These are phyloP conservation scores for Halcyon leucocephala DNA, from an alignment of 2,797 vertebrate species.

Conservation along the genomic window DNA sequence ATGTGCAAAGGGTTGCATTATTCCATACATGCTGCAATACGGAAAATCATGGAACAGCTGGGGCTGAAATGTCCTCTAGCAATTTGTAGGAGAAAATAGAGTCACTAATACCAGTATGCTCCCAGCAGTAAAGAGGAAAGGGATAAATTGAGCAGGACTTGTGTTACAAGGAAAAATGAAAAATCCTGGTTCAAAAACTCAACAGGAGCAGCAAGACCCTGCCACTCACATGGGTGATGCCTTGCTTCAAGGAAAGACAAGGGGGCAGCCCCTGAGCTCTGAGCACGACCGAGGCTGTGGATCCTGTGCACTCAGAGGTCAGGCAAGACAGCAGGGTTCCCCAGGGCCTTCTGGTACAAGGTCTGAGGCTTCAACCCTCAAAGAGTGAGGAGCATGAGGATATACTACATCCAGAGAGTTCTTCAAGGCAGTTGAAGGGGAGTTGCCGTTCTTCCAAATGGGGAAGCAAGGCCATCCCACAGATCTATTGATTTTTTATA, in stretches of 20 bases:
- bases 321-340: fast-evolving
- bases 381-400: neutral
- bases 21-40: neutral
- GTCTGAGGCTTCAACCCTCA: neutral
- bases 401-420: neutral
- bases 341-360: neutral
- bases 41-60: neutral
- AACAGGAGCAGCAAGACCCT: neutral
- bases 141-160: neutral
- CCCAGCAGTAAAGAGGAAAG: neutral
- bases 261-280: neutral
- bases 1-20: neutral
- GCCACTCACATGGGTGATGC: fast-evolving
- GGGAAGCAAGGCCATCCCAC: neutral
- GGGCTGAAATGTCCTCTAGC: neutral
- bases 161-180: neutral
- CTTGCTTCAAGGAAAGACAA: neutral
- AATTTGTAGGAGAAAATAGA: neutral
- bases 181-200: neutral
- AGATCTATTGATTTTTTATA: neutral
- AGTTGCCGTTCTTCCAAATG: neutral
- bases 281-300: fast-evolving
- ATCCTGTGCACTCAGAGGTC: fast-evolving
- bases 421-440: neutral
- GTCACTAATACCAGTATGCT: neutral